Evolutionary conservation across 1,140 invertebrate species (phyloP).

Genomic region (Aphaenogaster rudis): DNA sequence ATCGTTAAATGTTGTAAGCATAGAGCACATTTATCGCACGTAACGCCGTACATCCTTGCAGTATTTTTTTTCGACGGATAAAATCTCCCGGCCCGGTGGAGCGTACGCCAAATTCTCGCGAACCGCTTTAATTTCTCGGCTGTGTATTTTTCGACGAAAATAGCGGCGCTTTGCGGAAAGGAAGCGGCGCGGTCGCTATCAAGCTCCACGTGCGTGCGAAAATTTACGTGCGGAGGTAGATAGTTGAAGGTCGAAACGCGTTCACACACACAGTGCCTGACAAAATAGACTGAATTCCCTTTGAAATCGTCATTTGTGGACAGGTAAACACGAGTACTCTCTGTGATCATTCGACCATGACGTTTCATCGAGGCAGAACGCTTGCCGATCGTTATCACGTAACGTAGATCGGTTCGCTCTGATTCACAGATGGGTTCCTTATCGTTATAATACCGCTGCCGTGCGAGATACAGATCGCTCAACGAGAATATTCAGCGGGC

Average conservation of each 20-base stretch:
- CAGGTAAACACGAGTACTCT: neutral
- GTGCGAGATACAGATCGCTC: conserved; percentile 24
- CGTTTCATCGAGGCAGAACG: conserved; percentile 4
- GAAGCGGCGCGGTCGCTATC: conserved; percentile 10
- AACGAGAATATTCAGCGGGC: neutral
- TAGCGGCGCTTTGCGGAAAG: conserved; percentile 46
- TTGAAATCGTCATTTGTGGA: conserved; percentile 38
- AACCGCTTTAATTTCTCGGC: conserved; percentile 3
- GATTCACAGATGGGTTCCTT: conserved; percentile 43
- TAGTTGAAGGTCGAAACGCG: neutral
- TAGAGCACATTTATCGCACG: conserved; percentile 9
- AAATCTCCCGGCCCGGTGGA: neutral
- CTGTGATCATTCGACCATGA: conserved; percentile 39
- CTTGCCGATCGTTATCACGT: conserved; percentile 49
- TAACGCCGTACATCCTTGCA: neutral
- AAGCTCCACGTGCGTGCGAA: conserved; percentile 23
- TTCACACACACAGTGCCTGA: neutral
- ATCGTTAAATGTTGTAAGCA: conserved; percentile 35
- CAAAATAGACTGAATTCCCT: conserved; percentile 30
- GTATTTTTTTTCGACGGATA: neutral
- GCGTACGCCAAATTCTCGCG: conserved; percentile 31
- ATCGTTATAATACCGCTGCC: conserved; percentile 27
- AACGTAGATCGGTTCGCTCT: conserved; percentile 23
- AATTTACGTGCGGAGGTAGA: conserved; percentile 14
- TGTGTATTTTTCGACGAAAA: conserved; percentile 46